phyloP scores from a whole-genome alignment of 1,140 invertebrate species.

The Drosophila willistoni region DNA sequence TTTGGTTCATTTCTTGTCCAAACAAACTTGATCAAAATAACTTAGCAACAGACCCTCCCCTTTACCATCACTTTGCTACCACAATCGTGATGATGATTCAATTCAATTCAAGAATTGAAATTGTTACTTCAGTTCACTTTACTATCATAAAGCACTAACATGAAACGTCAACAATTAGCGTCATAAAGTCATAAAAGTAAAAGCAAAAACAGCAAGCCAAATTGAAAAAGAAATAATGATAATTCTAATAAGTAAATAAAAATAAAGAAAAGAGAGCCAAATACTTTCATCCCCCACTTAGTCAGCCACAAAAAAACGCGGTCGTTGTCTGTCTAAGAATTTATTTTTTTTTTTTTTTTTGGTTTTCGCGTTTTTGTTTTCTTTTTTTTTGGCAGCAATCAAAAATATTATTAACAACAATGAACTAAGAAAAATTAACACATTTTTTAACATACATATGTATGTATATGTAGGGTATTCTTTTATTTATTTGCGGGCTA shows the following conservation, averaged over 20 bases:
- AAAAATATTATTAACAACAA: slow-evolving; percentile 60
- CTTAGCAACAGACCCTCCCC: neutral
- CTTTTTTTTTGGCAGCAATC: slow-evolving; percentile 77
- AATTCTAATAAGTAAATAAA: slow-evolving; percentile 6
- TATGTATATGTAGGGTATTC: slow-evolving; percentile 13
- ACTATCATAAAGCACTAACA: slow-evolving; percentile 40
- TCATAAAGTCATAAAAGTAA: slow-evolving; percentile 46
- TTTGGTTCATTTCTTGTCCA: neutral
- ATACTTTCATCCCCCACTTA: slow-evolving; percentile 37
- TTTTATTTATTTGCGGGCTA: neutral
- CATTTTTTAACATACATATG: slow-evolving; percentile 42
- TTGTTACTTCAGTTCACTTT: slow-evolving; percentile 40
- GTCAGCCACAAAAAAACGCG: slow-evolving; percentile 52
- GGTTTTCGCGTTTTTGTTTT: neutral
- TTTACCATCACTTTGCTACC: neutral
- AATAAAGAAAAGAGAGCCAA: neutral
- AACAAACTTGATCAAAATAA: slow-evolving; percentile 3
- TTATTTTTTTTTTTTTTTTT: neutral
- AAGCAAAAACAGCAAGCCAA: neutral
- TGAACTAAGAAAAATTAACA: slow-evolving; percentile 68
- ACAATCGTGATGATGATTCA: slow-evolving; percentile 32
- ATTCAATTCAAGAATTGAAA: slow-evolving; percentile 23
- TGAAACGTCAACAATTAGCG: slow-evolving; percentile 47
- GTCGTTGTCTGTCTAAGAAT: slow-evolving; percentile 61
- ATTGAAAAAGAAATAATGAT: neutral